Evolutionary conservation across 2,797 vertebrate species (phyloP).

Genomic region (Rhinogobio ventralis): DNA sequence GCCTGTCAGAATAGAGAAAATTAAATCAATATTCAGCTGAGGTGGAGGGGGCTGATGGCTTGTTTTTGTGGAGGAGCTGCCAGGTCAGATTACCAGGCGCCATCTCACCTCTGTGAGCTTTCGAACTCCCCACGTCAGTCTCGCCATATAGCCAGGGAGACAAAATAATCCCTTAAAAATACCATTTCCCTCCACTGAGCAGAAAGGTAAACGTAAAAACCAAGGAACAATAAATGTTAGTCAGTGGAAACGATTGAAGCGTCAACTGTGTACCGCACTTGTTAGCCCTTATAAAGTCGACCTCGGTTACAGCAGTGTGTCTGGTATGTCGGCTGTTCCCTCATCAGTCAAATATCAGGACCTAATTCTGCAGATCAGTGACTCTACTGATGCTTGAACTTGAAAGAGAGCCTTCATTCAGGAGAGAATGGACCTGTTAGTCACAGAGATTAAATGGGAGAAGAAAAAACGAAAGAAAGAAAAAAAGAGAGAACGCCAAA

Average conservation of each 20-base stretch:
- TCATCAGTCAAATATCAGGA: conserved; percentile 78
- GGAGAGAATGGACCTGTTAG: conserved; percentile 78
- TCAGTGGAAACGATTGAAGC: not conserved
- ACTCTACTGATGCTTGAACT: conserved; percentile 82
- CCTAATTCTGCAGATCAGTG: conserved; percentile 81
- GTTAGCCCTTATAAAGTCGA: conserved; percentile 17
- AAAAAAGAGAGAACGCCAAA: not conserved
- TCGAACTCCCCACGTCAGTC: conserved; percentile 71
- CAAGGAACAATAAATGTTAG: not conserved
- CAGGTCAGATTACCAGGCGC: conserved; percentile 89
- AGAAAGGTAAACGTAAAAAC: not conserved
- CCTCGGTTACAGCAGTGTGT: conserved; percentile 23
- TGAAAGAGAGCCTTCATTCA: conserved; percentile 82
- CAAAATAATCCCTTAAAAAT: conserved; percentile 31
- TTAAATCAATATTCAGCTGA: conserved; percentile 93
- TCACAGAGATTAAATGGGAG: conserved; percentile 62
- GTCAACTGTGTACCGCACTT: not conserved
- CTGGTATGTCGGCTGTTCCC: conserved; percentile 71
- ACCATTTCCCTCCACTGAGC: not conserved
- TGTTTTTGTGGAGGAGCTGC: conserved; percentile 89
- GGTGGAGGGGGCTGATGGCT: conserved; percentile 88
- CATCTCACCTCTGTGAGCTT: conserved; percentile 89
- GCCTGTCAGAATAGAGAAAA: conserved; percentile 97
- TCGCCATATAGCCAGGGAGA: conserved; percentile 39
- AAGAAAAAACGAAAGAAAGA: not conserved